A percentile compares a stretch with the other conserved stretches of the same genome.
These are phyloP conservation scores for Calidris pygmaea DNA, from an alignment of 2,113 vertebrate genomes.

Conservation along the genomic window DNA sequence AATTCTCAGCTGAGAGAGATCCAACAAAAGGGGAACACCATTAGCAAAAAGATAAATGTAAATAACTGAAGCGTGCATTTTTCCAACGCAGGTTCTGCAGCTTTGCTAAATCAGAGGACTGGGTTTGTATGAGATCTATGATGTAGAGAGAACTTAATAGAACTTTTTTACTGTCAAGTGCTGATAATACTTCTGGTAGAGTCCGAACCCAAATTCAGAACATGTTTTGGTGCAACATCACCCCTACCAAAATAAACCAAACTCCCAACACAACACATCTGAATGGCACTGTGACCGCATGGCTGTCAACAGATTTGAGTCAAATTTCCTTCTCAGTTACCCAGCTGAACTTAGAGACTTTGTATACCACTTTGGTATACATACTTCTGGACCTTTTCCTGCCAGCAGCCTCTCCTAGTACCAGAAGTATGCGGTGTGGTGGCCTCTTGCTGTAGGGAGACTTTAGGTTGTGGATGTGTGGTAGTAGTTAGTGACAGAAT, in stretches of 20 bases:
- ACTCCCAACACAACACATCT: background rate
- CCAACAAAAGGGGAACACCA: background rate
- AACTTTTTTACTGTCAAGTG: background rate
- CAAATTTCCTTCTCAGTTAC: constrained; percentile 6
- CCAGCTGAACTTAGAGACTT: background rate
- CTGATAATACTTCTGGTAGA: background rate
- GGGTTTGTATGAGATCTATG: background rate
- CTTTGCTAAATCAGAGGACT: background rate
- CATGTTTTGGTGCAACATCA: background rate
- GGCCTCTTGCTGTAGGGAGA: background rate
- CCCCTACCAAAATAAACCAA: background rate
- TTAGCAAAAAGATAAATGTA: background rate
- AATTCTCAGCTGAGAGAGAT: background rate
- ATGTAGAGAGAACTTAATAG: background rate
- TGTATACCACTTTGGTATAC: background rate
- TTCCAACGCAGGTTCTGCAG: background rate
- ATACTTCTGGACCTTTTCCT: background rate
- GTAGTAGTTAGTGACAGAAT: background rate
- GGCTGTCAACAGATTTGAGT: background rate
- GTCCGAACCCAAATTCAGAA: background rate
- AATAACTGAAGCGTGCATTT: background rate
- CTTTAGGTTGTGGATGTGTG: background rate
- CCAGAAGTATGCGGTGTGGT: background rate
- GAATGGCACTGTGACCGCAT: background rate
- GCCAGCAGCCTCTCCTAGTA: background rate